phyloP scores from a whole-genome alignment of 2,888 invertebrate species.

The Pristionchus entomophagus region DNA sequence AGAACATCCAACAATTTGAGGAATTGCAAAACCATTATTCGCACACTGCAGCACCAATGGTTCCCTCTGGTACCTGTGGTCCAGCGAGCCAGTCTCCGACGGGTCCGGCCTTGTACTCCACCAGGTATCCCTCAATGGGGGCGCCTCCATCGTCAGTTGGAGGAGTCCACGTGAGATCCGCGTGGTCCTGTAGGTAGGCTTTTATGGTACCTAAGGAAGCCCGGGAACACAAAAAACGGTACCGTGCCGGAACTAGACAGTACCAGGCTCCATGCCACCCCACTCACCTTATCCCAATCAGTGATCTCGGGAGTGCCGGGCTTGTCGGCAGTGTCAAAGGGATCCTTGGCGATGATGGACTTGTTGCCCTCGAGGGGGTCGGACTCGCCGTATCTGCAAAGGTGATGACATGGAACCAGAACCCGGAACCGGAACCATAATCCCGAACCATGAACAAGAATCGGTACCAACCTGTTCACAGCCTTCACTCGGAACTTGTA shows the following conservation, averaged over 20 bases:
- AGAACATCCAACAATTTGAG: too few relatives aligned
- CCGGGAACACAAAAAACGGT: background rate
- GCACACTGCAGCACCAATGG: too few relatives aligned
- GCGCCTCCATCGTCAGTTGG: slow-evolving; percentile 76
- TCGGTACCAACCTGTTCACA: slow-evolving; percentile 71
- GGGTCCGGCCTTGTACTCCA: slow-evolving; percentile 94
- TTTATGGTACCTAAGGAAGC: background rate
- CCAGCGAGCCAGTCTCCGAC: slow-evolving; percentile 87
- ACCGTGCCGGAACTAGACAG: background rate
- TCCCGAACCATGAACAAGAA: background rate
- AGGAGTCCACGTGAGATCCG: slow-evolving; percentile 76
- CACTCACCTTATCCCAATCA: slow-evolving; percentile 75
- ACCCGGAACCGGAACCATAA: background rate
- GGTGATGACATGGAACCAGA: background rate
- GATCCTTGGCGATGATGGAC: slow-evolving; percentile 79
- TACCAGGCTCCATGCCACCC: background rate
- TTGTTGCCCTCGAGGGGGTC: slow-evolving; percentile 78
- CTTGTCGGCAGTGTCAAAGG: slow-evolving; percentile 77
- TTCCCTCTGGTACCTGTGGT: slow-evolving; percentile 53
- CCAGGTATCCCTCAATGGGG: slow-evolving; percentile 83
- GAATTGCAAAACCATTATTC: too few relatives aligned
- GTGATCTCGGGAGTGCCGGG: slow-evolving; percentile 77
- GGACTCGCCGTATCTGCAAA: slow-evolving; percentile 74
- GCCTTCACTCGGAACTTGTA: slow-evolving; percentile 80
- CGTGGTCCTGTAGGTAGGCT: slow-evolving; percentile 64